A percentile compares a stretch with the other conserved stretches of the same genome.
phyloP scores from a whole-genome alignment of 2,888 invertebrate genomes.

The Conchocele bisecta region DNA sequence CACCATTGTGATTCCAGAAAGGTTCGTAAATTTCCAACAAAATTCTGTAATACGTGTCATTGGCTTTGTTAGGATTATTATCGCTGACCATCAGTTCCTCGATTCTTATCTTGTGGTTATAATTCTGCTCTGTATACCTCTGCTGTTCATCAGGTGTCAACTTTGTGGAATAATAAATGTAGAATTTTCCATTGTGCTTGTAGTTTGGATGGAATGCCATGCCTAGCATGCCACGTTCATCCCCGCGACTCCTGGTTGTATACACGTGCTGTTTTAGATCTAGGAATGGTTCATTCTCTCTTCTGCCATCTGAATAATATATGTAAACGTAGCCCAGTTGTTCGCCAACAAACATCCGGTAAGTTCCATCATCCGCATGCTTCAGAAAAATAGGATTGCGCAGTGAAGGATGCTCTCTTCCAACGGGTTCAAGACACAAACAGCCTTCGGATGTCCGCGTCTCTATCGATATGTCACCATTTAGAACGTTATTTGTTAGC shows the following conservation, averaged over 20 bases:
- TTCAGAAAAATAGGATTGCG: slow-evolving; percentile 71
- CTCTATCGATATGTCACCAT: slow-evolving; percentile 58
- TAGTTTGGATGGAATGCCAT: slow-evolving; percentile 78
- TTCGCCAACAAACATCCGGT: slow-evolving; percentile 77
- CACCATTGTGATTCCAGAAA: slow-evolving; percentile 80
- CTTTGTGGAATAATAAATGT: slow-evolving; percentile 73
- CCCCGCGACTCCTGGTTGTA: slow-evolving; percentile 59
- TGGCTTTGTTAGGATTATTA: slow-evolving; percentile 63
- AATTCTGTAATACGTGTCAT: slow-evolving; percentile 57
- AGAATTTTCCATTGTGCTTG: slow-evolving; percentile 72
- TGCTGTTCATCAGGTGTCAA: slow-evolving; percentile 1
- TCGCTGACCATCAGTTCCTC: slow-evolving; percentile 65
- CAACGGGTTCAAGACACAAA: slow-evolving; percentile 74
- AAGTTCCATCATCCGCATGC: slow-evolving; percentile 74
- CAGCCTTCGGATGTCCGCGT: slow-evolving; percentile 70
- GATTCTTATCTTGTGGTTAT: slow-evolving; percentile 62
- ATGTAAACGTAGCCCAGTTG: slow-evolving; percentile 74
- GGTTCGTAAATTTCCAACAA: slow-evolving; percentile 76
- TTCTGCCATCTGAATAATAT: slow-evolving; percentile 65
- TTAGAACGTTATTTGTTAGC: slow-evolving; percentile 65
- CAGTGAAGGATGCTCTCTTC: slow-evolving; percentile 33
- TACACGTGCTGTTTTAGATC: slow-evolving; percentile 62
- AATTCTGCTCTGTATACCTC: slow-evolving; percentile 2
- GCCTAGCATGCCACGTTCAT: slow-evolving; percentile 77
- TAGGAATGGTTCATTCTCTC: slow-evolving; percentile 66